phyloP scores from a whole-genome alignment of 2,888 invertebrate genomes.

The Sisyra nigra region DNA sequence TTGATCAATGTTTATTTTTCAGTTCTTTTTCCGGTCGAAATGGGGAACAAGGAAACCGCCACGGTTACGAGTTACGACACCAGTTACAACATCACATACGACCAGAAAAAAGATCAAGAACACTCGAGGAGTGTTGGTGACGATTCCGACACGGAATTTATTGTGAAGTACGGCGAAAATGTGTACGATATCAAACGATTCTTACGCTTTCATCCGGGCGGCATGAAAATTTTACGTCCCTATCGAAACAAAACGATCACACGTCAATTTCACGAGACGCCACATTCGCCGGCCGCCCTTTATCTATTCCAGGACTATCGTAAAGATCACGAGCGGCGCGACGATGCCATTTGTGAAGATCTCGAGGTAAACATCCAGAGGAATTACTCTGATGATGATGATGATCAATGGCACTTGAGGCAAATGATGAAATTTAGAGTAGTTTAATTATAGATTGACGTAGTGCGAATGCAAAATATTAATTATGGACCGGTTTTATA shows the following conservation, averaged over 20 bases:
- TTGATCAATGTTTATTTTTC: no score
- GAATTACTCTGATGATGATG: slow-evolving; percentile 28
- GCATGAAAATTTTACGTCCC: slow-evolving; percentile 42
- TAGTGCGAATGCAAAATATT: no score
- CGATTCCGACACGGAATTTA: slow-evolving; percentile 16
- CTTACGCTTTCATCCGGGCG: slow-evolving; percentile 58
- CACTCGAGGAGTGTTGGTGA: no score
- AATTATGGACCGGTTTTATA: background rate
- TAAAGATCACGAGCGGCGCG: slow-evolving; percentile 30
- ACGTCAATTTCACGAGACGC: slow-evolving; percentile 34
- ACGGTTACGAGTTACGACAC: no score
- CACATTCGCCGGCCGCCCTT: slow-evolving; percentile 46
- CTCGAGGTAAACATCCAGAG: slow-evolving; percentile 30
- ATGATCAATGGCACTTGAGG: no score
- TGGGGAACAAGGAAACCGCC: no score
- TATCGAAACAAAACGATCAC: slow-evolving; percentile 37
- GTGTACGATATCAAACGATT: slow-evolving; percentile 49
- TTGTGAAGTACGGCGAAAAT: slow-evolving; percentile 26
- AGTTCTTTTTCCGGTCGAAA: no score
- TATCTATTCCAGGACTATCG: slow-evolving; percentile 46
- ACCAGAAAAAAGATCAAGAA: no score
- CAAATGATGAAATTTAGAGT: no score
- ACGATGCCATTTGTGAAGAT: slow-evolving; percentile 21
- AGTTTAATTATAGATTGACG: no score
- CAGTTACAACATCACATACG: no score